Base-by-base conservation (phyloP, 2,888 invertebrate species). In the Synergus japonicus region DNA sequence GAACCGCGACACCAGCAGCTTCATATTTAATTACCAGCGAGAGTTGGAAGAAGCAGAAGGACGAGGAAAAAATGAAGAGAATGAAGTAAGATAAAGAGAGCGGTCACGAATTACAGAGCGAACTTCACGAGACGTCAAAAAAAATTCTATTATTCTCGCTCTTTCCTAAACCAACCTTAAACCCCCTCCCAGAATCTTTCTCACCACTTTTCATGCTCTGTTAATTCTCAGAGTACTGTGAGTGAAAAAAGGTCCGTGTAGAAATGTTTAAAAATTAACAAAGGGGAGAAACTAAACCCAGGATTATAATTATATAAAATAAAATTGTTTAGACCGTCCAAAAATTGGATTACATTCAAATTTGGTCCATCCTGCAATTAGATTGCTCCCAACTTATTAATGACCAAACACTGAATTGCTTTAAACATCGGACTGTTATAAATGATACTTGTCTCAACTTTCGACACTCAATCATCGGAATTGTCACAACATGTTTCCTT, bases 111-210 rank as follows among this genome's bases (percentile, higher is more conserved):
- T 54, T 73, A 54, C 46, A 37, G 73, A 73, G 49, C 69, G 37
- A 73, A 49, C 29, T 54, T 54, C n/a, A 73, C 29, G 73, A 73
- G 73, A 73, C 73, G 49, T 73, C 73, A 54, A 73, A 54, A 73
- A 73, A 73, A 54, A 29, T 54, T 73, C 49, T 73, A 73, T 73
- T 73, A 73, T 73, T 73, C 73, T 73, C 49, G 37, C 49, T 37
- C 73, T 73, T 73, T 73, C 49, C 49, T 69, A 69, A 69, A 69
- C 49, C 22, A 49, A 73, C 73, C 46, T 67, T 22, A n/a, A 67
- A 67, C 22, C 67, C 46, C 66, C 44, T n/a, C 22, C 66, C 22
- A 13, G 22, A 67, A 67, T 22, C 43, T 46, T 67, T 69, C 29
- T 9, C 60, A 22, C 49, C 49, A 69, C 69, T 49, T 69, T 29